These are phyloP conservation scores for Cheilosia vulpina DNA, from an alignment of 2,888 invertebrate genomes.

Conservation along the genomic window DNA sequence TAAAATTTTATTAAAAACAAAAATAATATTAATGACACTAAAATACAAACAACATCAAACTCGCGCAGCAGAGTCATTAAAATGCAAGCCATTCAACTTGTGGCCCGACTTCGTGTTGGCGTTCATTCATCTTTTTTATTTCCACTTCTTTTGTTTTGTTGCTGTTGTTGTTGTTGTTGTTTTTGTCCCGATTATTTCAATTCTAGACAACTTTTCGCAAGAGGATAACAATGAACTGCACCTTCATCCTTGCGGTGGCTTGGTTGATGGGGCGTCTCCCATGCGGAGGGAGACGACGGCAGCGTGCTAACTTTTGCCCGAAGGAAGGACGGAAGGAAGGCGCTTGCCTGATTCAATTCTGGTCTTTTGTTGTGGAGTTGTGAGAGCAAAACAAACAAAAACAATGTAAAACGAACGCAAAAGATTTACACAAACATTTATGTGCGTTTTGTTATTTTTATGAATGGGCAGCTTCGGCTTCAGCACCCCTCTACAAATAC, in stretches of 20 bases:
- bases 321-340: conserved; percentile 44
- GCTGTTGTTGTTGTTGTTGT: conserved; percentile 3
- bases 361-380: conserved; percentile 34
- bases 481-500: conserved; percentile 11
- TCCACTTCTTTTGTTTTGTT: conserved; percentile 1
- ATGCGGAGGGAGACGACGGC: conserved; percentile 2
- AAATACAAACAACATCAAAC: conserved; percentile 46
- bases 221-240: conserved; percentile 59
- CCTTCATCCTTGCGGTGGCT: conserved; percentile 46
- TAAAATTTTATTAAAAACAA: conserved; percentile 33
- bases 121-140: conserved; percentile 53
- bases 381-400: conserved; percentile 3
- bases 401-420: background rate
- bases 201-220: conserved; percentile 61
- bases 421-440: conserved; percentile 46
- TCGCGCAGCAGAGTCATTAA: conserved; percentile 53
- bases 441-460: conserved; percentile 62
- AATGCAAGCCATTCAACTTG: conserved; percentile 72
- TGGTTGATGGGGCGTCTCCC: background rate
- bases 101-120: conserved; percentile 54
- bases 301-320: conserved; percentile 8
- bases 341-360: conserved; percentile 54
- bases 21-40: conserved; percentile 55
- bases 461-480: conserved; percentile 43
- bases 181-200: conserved; percentile 49